phyloP scores from a whole-genome alignment of 2,113 vertebrate genomes.

The Cyphomyrus discorhynchus region DNA sequence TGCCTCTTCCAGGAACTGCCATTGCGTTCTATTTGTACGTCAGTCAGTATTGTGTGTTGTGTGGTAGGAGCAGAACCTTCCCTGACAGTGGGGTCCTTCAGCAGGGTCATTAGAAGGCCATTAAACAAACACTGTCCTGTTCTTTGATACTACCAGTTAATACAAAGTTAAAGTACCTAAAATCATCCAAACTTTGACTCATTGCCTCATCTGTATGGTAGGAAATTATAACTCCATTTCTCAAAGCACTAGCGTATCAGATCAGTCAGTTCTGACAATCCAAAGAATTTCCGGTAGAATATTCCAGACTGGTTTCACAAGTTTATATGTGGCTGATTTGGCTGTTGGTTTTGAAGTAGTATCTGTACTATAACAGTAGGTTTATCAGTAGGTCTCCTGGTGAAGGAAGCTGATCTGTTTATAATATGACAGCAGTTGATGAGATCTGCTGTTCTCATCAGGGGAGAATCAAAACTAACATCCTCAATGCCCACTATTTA shows the following conservation, averaged over 20 bases:
- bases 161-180: neutral
- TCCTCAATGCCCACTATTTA: neutral
- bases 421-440: neutral
- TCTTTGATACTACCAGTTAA: neutral
- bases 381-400: neutral
- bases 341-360: neutral
- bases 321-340: neutral
- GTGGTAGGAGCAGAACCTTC: neutral
- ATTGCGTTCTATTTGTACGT: neutral
- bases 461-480: neutral
- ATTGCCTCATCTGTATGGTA: neutral
- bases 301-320: neutral
- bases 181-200: neutral
- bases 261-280: neutral
- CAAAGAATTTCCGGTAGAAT: neutral
- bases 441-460: neutral
- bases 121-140: neutral
- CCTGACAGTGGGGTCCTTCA: neutral
- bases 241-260: neutral
- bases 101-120: neutral
- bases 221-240: neutral
- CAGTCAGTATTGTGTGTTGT: neutral
- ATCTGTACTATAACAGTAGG: neutral
- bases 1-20: neutral
- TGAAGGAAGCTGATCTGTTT: neutral